phyloP scores from a whole-genome alignment of 1,140 invertebrate species.

The Micrasema longulum region DNA sequence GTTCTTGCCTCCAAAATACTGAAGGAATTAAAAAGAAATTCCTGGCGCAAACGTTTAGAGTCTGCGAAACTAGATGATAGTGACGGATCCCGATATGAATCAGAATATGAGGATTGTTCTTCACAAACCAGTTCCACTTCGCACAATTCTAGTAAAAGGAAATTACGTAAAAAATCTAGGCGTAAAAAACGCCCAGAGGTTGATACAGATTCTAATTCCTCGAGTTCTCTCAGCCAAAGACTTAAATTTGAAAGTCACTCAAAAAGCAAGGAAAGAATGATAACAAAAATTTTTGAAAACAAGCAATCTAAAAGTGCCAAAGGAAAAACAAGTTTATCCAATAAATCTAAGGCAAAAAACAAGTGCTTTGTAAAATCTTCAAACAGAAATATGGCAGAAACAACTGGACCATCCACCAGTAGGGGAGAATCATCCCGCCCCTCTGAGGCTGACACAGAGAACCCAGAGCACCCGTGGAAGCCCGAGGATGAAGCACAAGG shows the following conservation, averaged over 20 bases:
- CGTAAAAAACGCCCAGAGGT: conserved; percentile 30
- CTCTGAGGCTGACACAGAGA: background rate
- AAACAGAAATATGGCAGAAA: conserved; percentile 6
- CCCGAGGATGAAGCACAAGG: background rate
- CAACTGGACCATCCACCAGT: conserved; percentile 15
- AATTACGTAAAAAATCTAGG: conserved; percentile 45
- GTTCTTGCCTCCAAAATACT: conserved; percentile 36
- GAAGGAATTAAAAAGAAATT: conserved; percentile 27
- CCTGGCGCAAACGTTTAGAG: background rate
- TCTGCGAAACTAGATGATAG: conserved; percentile 7
- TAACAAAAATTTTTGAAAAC: conserved; percentile 30
- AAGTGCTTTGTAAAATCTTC: conserved; percentile 21
- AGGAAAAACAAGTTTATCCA: conserved; percentile 34
- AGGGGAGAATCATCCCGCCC: background rate
- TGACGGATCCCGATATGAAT: background rate
- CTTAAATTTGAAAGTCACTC: conserved; percentile 43
- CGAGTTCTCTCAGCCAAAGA: conserved; percentile 37
- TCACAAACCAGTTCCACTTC: background rate
- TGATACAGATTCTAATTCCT: conserved; percentile 7
- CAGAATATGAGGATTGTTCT: conserved; percentile 8
- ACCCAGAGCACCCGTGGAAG: background rate
- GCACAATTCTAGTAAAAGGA: conserved; percentile 29
- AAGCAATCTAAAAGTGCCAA: conserved; percentile 24
- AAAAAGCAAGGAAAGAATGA: conserved; percentile 38
- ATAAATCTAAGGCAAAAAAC: conserved; percentile 46